Percentiles rank a stretch among this genome's conserved stretches.
These are phyloP conservation scores for Glaucidium brasilianum DNA, from an alignment of 2,113 vertebrate genomes.

Conservation along the genomic window DNA sequence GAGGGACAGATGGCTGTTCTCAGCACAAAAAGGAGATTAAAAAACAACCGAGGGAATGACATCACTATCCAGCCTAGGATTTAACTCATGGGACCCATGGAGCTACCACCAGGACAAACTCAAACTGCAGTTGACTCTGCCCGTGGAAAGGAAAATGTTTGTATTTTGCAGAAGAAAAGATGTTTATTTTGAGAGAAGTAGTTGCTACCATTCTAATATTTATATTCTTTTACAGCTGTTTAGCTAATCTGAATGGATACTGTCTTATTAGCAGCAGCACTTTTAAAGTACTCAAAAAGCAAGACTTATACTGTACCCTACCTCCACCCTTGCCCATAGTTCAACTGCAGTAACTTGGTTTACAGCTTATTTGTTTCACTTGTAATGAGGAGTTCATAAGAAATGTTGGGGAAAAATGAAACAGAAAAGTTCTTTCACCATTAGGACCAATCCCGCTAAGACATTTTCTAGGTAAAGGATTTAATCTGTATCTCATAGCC, in stretches of 20 bases:
- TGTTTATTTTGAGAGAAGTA: neutral
- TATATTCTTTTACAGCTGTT: neutral
- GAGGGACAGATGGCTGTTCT: slow-evolving; percentile 60
- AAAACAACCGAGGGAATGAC: neutral
- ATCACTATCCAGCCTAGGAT: neutral
- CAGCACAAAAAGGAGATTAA: slow-evolving; percentile 48
- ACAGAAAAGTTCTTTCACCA: neutral
- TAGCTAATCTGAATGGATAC: neutral
- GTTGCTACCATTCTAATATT: neutral
- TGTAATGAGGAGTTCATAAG: neutral
- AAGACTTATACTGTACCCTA: neutral
- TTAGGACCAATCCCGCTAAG: neutral
- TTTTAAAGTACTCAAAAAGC: neutral
- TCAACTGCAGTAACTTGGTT: neutral
- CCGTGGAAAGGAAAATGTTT: fast-evolving
- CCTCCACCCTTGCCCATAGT: neutral
- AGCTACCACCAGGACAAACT: neutral
- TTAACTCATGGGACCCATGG: neutral
- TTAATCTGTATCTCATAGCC: neutral
- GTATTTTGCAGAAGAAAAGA: neutral
- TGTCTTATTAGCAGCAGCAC: neutral
- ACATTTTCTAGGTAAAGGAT: neutral
- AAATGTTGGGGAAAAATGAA: neutral
- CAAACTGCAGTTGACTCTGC: neutral
- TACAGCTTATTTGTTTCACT: neutral